Percentiles rank a stretch among this genome's conserved stretches.
Conservation (phyloP, 2,113 vertebrate genomes). For the Argyrosomus japonicus region DNA sequence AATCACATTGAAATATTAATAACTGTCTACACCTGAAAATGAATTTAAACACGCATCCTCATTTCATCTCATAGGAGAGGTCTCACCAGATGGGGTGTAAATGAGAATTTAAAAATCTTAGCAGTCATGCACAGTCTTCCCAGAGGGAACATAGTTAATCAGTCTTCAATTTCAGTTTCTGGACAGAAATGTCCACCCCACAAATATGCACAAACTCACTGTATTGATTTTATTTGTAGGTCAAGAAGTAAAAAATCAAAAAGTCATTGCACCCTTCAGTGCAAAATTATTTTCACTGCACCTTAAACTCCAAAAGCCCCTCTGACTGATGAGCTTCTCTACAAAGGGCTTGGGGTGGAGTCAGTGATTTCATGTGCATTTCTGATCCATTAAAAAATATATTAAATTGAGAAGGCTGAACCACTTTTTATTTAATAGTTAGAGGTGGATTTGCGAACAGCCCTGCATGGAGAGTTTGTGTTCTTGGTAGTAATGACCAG, state of each 20-base stretch:
- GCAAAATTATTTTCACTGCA: not conserved
- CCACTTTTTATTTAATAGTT: not conserved
- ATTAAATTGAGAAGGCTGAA: not conserved
- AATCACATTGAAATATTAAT: not conserved
- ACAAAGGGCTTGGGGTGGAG: not conserved
- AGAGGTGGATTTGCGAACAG: not conserved
- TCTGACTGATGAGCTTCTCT: not conserved
- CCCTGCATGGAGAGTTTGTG: not conserved
- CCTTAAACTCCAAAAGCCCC: not conserved
- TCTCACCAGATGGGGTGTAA: slow-evolving; percentile 1
- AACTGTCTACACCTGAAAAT: no score
- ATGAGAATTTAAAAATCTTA: slow-evolving; percentile 5
- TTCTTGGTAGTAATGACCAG: not conserved
- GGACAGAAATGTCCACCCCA: not conserved
- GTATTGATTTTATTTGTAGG: not conserved
- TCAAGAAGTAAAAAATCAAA: not conserved
- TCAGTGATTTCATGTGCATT: no score
- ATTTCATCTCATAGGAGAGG: not conserved
- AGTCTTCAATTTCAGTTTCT: not conserved
- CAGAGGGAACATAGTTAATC: not conserved
- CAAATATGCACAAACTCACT: not conserved
- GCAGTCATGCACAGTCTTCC: not conserved
- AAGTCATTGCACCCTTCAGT: not conserved
- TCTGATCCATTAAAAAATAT: not conserved
- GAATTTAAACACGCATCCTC: not conserved